Evolutionary conservation across 2,888 invertebrate species (phyloP).

Genomic region (Drosophila putrida): DNA sequence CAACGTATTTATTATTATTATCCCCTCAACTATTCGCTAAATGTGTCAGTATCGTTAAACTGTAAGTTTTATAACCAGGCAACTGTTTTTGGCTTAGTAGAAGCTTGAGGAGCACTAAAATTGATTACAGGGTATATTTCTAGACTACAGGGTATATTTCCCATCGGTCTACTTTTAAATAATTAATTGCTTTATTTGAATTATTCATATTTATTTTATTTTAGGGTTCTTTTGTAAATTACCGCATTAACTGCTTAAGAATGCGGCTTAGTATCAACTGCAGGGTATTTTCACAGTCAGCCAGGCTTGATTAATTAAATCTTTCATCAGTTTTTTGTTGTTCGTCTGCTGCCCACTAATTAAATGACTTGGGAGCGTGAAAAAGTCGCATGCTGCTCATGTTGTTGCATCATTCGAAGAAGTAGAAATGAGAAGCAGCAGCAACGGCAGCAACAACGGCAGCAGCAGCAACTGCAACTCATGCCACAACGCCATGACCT

Average conservation of each 20-base stretch:
- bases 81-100: no score
- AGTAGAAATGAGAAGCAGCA: background rate
- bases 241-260: no score
- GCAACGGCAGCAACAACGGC: background rate
- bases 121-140: no score
- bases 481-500: slow-evolving; percentile 54
- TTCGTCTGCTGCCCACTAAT: slow-evolving; percentile 57
- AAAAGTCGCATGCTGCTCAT: slow-evolving; percentile 69
- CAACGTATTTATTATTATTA: background rate
- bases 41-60: no score
- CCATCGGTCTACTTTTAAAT: background rate
- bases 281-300: background rate
- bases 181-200: background rate
- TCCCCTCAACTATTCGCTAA: no score
- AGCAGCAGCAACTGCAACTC: slow-evolving; percentile 37
- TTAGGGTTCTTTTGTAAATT: no score
- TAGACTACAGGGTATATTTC: no score
- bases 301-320: background rate
- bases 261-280: background rate
- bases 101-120: no score
- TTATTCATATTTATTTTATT: no score
- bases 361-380: slow-evolving; percentile 71
- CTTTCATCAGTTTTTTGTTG: slow-evolving; percentile 4
- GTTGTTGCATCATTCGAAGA: slow-evolving; percentile 68
- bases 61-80: no score